Base-by-base conservation (phyloP, 2,113 vertebrate genomes). In the Panthera uncia region DNA sequence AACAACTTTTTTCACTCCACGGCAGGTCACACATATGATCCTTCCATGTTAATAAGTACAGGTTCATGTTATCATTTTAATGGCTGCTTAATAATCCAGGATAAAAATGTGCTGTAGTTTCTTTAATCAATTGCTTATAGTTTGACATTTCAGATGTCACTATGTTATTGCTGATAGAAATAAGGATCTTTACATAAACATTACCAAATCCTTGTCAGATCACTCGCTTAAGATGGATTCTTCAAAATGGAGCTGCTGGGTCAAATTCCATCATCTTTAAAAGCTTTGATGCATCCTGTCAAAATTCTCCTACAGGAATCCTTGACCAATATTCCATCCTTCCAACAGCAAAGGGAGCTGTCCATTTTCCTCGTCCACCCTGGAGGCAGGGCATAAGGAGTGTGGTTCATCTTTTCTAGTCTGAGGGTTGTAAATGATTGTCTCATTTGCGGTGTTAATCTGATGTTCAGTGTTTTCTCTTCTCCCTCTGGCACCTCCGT, bases 11-110 rank as follows among this genome's bases (percentile, higher is more conserved):
- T 68, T 66, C 76, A 48, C 65, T 65, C 38, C 73, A 27, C 12
- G 38, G 33, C 31, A 7, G 27, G 76, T 81, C 65, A 82, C 18
- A 79, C 76, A 92, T 69, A 83, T 45, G 61, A 94, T 16, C 10
- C 38, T 87, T 92, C 12, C 27, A 41, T 29, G 33, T 83, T 87
- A 84, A 66, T 91, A 88, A 80, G 57, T 63, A 61, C 2, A 85
- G 50, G 91, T 36, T 5, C 27, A 27, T n/a, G 52, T 76, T 68
- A 68, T 95, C 81, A 85, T 52, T 97, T 82, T 91, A 95, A 89
- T 83, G 61, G 5, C 14, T 63, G 31, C 68, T 86, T 97, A 91
- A 65, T 61, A 92, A 69, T 48, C 25, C 36, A 84, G 57, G 23
- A 33, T 82, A 61, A 92, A 94, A 80, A 92, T 23, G 23, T 52